Evolutionary conservation across 1,140 invertebrate genomes (phyloP).

Genomic region (Bursaphelenchus mucronatus): DNA sequence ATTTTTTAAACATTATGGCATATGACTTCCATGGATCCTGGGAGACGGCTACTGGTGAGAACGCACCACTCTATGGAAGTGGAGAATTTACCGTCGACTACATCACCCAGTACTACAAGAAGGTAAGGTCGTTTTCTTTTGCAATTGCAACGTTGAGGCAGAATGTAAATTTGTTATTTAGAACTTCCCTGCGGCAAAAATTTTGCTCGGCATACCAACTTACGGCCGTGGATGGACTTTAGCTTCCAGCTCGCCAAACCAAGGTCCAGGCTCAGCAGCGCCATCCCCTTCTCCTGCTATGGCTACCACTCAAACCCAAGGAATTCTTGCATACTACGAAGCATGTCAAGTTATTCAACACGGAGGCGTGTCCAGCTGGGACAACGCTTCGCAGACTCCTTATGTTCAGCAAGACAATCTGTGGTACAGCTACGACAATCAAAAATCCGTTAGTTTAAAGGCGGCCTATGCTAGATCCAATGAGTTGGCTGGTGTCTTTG

Average conservation of each 20-base stretch:
- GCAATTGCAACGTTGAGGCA: not conserved
- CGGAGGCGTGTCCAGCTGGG: conserved; percentile 1
- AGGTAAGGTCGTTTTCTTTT: conserved; percentile 70
- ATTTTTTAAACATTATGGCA: conserved; percentile 30
- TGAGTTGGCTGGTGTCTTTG: conserved; percentile 85
- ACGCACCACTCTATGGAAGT: conserved; percentile 3
- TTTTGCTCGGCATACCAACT: conserved; percentile 85
- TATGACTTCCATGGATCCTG: conserved; percentile 32
- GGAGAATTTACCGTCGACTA: conserved; percentile 66
- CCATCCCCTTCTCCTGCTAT: conserved; percentile 77
- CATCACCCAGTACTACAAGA: conserved; percentile 81
- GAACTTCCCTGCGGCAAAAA: conserved; percentile 64
- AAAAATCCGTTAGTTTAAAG: conserved; percentile 68
- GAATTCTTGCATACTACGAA: conserved; percentile 87
- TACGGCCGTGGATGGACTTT: conserved; percentile 88
- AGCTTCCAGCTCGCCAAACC: conserved; percentile 69
- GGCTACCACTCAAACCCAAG: conserved; percentile 82
- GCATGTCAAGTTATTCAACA: not conserved
- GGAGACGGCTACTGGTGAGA: conserved; percentile 24
- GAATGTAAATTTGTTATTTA: not conserved
- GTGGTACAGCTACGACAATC: conserved; percentile 85
- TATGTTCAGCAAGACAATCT: conserved; percentile 66
- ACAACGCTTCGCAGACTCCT: not conserved
- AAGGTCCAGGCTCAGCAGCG: conserved; percentile 80
- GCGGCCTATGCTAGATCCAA: conserved; percentile 64